A percentile compares a stretch with the other conserved stretches of the same genome.
Evolutionary conservation across 2,888 invertebrate species (phyloP).

Genomic region (Hemicrepidius hirtus): DNA sequence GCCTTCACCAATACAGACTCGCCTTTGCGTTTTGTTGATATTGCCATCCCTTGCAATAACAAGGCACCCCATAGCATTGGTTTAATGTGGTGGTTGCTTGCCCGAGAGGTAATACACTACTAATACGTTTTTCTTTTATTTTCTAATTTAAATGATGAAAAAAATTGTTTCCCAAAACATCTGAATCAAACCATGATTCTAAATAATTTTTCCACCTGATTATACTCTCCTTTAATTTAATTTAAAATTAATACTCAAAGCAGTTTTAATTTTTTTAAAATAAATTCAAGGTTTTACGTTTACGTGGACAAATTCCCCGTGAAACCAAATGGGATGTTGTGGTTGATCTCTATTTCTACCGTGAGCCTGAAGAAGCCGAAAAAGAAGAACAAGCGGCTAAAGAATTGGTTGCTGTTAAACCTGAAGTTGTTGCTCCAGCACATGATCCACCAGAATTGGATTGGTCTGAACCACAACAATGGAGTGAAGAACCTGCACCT

Average conservation of each 20-base stretch:
- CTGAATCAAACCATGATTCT: conserved; percentile 56
- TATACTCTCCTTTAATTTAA: not conserved
- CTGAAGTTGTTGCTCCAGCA: conserved; percentile 71
- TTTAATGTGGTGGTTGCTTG: conserved; percentile 99
- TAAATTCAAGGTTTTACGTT: conserved; percentile 80
- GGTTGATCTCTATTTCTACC: conserved; percentile 99
- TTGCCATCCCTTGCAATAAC: conserved; percentile 99
- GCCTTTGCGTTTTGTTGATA: conserved; percentile 96
- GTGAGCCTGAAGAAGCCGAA: conserved; percentile 98
- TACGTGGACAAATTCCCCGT: conserved; percentile 94
- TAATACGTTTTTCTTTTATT: no score
- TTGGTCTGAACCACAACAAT: conserved; percentile 76
- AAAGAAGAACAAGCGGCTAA: conserved; percentile 96
- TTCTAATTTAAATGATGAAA: conserved; percentile 55
- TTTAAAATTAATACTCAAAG: no score
- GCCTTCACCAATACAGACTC: conserved; percentile 99
- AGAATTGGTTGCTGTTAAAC: conserved; percentile 78
- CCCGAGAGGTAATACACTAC: conserved; percentile 81
- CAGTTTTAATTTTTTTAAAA: conserved; percentile 4
- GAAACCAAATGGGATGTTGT: conserved; percentile 98
- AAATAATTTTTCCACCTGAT: conserved; percentile 63
- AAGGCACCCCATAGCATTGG: conserved; percentile 97
- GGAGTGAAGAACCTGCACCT: conserved; percentile 69
- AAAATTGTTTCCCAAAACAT: conserved; percentile 54
- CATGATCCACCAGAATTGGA: conserved; percentile 72